Evolutionary conservation across 2,888 invertebrate species (phyloP), one percentile per base, ranked within the genome.

Genomic region (Buathra laborator): DNA sequence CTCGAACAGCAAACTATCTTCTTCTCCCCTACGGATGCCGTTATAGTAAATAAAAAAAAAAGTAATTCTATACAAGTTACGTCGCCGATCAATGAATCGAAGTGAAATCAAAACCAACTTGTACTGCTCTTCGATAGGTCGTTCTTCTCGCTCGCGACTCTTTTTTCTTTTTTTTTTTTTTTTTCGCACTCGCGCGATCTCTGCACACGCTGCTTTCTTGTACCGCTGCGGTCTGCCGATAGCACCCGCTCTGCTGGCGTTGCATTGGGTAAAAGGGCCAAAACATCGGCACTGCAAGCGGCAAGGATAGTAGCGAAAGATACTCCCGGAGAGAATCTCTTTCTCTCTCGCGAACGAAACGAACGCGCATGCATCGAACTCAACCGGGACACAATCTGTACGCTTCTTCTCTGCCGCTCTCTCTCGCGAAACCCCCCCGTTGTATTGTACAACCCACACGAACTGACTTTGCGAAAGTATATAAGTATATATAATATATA

Each of bases 351-450:
- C 29, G 29, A 32, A 32, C 32, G 62, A 29, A 32, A n/a, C 62
- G 62, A 14, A 1, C 14, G 87, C 88, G 89, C 91, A 90, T 91
- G 89, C 91, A 90, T 91, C 90, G 90, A 37, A 88, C 89, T 91
- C 91, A 88, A 90, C 87, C 91, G 88, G 90, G 90, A 91, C 88
- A 91, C 89, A 90, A 88, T 89, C 89, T 82, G 90, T 91, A 29
- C 29, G 62, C 66, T 66, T 37, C 66, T 66, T 37, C 75, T 51
- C 9, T 48, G 90, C 90, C 56, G 88, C 89, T 90, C 89, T 68
- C 89, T 68, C 67, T 71, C 71, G 66, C 24, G 62, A 66, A 48
- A 4, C 32, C 14, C 62, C 6, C 14, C 29, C 62, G 14, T 14
- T 62, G 62, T 62, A 62, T 62, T 64, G 48, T 51, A 79, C 75